Percentiles rank a stretch among this genome's conserved stretches.
Evolutionary conservation across 2,888 invertebrate genomes (phyloP).

Genomic region (Elegia similella): DNA sequence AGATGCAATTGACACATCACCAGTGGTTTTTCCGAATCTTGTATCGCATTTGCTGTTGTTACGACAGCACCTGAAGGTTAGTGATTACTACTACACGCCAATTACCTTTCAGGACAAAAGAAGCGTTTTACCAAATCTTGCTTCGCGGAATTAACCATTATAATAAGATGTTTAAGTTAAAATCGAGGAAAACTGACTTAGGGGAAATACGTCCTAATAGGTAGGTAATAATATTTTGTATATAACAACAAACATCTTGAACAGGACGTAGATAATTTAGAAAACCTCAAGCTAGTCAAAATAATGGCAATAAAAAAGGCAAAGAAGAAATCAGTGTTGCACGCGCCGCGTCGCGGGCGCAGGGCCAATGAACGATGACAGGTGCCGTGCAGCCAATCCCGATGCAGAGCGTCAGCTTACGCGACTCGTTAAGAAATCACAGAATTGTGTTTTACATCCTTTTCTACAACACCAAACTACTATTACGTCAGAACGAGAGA

Average conservation of each 20-base stretch:
- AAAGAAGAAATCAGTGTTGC: constrained; percentile 53
- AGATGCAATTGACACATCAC: constrained; percentile 21
- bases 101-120: constrained; percentile 7
- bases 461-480: constrained; percentile 32
- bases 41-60: constrained; percentile 1
- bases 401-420: constrained; percentile 49
- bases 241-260: background rate
- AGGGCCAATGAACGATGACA: constrained; percentile 75
- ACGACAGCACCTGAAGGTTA: constrained; percentile 4
- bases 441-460: constrained; percentile 53
- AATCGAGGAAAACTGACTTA: background rate
- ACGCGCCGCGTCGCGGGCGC: constrained; percentile 52
- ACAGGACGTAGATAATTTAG: background rate
- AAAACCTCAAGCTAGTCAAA: constrained; percentile 23
- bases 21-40: constrained; percentile 25
- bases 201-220: constrained; percentile 5
- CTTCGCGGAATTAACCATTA: background rate
- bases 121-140: constrained; percentile 12
- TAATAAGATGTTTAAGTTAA: background rate
- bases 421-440: constrained; percentile 52
- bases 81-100: background rate
- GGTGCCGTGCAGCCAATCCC: constrained; percentile 63
- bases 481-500: constrained; percentile 32
- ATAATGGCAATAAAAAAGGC: constrained; percentile 42
- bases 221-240: background rate